Evolutionary conservation across 2,888 invertebrate genomes (phyloP), one percentile per base, ranked within the genome.

Genomic region (Acanthosepion esculentum): DNA sequence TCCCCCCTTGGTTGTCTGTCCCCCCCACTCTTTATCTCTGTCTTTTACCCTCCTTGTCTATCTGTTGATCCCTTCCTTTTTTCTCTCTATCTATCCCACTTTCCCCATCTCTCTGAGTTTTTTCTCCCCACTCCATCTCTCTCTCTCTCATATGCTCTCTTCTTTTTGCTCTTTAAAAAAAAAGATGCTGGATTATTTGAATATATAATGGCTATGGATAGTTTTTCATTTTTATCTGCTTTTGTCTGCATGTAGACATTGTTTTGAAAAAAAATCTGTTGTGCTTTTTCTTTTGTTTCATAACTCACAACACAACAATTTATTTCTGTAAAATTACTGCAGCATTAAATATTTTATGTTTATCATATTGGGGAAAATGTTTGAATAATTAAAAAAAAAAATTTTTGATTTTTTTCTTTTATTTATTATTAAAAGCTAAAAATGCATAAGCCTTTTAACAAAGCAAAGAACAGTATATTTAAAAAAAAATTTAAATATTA

Each of bases 141-240:
- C 48, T 48, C 29, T 92, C 33, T 92, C 29, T 48, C 48, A 48
- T 10, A 2, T 10, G 20, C 41, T 91, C 26, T n/a, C 41, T 41
- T n/a, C 91, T 41, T 41, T 41, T 41, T 41, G 41, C 41, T 41
- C 41, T 41, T 41, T 41, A 15, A 50, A 50, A 50, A 50, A 23
- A 64, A 64, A 64, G 64, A 78, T 78, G n/a, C 33, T n/a, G 78
- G 78, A 33, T 78, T n/a, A n/a, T 26, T 18, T 53, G 18, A 48
- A 48, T 1, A 93, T 10, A 50, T 53, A 93, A 93, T 93, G 93
- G 93, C 93, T 93, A n/a, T 93, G 26, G 92, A 50, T 92, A 12
- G 48, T 48, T 29, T n/a, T 29, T 59, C 20, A 20, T n/a, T 91
- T 92, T 92, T 18, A 48, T 92, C 50, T 92, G 92, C 50, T 48